phyloP scores from a whole-genome alignment of 2,888 invertebrate species.

The Aspidiotus destructor region DNA sequence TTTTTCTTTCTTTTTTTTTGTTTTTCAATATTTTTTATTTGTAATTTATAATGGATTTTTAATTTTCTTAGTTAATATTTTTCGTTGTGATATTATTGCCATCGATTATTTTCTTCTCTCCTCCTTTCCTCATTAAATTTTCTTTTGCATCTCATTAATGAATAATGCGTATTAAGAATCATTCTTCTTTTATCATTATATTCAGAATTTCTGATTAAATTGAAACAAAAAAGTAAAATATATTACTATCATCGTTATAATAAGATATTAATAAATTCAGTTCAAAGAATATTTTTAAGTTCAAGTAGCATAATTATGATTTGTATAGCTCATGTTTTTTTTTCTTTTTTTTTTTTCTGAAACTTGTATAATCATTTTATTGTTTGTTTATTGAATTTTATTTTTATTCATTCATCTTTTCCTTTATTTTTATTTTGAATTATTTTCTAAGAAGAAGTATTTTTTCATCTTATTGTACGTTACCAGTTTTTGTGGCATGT shows the following conservation, averaged over 20 bases:
- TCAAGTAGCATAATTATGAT: neutral
- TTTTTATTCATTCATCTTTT: neutral
- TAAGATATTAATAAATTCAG: neutral
- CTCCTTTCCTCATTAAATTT: constrained; percentile 15
- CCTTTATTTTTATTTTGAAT: neutral
- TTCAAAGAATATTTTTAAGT: constrained; percentile 1
- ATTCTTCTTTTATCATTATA: neutral
- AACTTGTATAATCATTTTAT: neutral
- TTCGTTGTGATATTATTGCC: constrained; percentile 17
- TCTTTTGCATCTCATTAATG: constrained; percentile 18
- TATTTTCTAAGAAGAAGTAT: constrained; percentile 5
- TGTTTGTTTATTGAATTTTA: constrained; percentile 10
- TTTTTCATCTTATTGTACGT: constrained; percentile 14
- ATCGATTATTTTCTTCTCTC: neutral
- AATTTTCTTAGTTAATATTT: neutral
- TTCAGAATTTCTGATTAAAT: neutral
- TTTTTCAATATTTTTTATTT: constrained; percentile 3
- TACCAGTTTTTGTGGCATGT: constrained; percentile 28
- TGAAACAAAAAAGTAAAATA: neutral
- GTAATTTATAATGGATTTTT: neutral
- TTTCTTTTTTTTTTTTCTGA: constrained; percentile 5
- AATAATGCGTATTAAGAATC: neutral
- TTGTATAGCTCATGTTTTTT: neutral
- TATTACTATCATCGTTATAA: neutral
- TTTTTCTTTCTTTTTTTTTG: constrained; percentile 8